These are phyloP conservation scores for Nephrotoma appendiculata DNA, from an alignment of 2,888 invertebrate species.

Conservation along the genomic window DNA sequence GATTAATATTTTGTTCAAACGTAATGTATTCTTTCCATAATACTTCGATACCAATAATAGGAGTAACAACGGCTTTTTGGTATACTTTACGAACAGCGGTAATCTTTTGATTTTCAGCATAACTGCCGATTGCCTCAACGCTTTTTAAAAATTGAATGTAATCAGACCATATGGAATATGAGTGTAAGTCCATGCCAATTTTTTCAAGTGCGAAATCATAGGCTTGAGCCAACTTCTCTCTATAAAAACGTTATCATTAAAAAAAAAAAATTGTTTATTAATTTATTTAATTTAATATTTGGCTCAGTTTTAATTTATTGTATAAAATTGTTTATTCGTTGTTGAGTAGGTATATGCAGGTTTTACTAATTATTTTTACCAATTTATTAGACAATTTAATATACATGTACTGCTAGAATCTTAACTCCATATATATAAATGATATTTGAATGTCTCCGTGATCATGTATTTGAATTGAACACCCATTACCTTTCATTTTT, in stretches of 20 bases:
- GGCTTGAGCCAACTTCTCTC: conserved; percentile 98
- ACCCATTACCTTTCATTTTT: too few relatives aligned
- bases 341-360: too few relatives aligned
- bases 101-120: conserved; percentile 98
- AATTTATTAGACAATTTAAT: too few relatives aligned
- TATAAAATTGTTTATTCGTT: too few relatives aligned
- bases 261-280: neutral
- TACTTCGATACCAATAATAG: conserved; percentile 93
- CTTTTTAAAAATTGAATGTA: conserved; percentile 92
- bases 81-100: conserved; percentile 96
- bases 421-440: too few relatives aligned
- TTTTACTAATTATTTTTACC: too few relatives aligned
- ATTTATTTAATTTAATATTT: neutral
- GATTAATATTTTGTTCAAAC: conserved; percentile 82
- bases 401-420: too few relatives aligned
- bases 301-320: too few relatives aligned
- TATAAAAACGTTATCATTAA: conserved; percentile 28
- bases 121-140: conserved; percentile 94
- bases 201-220: conserved; percentile 99
- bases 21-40: conserved; percentile 96
- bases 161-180: conserved; percentile 94
- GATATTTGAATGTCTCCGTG: too few relatives aligned
- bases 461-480: too few relatives aligned
- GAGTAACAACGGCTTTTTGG: conserved; percentile 90
- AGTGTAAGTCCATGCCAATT: conserved; percentile 96